phyloP scores from a whole-genome alignment of 92 coral and sea anemone genomes.

The Phenganax marumi region DNA sequence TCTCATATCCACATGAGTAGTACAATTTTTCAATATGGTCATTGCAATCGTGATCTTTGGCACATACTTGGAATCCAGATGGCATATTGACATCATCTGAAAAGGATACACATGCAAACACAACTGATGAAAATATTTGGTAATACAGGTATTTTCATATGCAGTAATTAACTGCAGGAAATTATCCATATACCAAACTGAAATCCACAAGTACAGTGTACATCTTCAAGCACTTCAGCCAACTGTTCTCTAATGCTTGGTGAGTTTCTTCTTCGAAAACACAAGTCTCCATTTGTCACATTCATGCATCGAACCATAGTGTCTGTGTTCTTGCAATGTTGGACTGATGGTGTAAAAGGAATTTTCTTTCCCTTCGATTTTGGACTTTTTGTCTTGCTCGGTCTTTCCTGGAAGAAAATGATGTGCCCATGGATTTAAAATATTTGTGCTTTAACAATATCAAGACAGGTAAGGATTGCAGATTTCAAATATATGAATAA shows the following conservation, averaged over 20 bases:
- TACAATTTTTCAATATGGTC: conserved; percentile 24
- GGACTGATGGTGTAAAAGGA: conserved; percentile 49
- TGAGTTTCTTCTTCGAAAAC: conserved; percentile 49
- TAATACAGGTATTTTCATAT: conserved; percentile 9
- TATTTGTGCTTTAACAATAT: conserved; percentile 5
- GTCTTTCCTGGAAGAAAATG: conserved; percentile 2
- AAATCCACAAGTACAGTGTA: conserved; percentile 48
- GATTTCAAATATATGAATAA: background rate
- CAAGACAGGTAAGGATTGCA: background rate
- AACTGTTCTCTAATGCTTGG: conserved; percentile 32
- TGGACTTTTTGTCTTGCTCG: background rate
- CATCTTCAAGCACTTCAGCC: conserved; percentile 38
- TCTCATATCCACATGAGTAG: conserved; percentile 22
- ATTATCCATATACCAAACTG: conserved; percentile 40
- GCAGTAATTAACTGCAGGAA: conserved; percentile 27
- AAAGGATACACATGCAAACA: background rate
- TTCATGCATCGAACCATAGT: conserved; percentile 37
- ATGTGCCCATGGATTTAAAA: conserved; percentile 11
- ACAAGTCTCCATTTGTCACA: conserved; percentile 51
- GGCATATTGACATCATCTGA: conserved; percentile 27
- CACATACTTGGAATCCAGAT: conserved; percentile 19
- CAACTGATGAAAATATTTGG: conserved; percentile 9
- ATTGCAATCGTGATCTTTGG: conserved; percentile 24
- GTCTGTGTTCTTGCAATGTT: conserved; percentile 42
- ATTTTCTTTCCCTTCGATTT: conserved; percentile 21